Conservation (phyloP, 2,113 vertebrate genomes). For the Pollimyrus isidori region DNA sequence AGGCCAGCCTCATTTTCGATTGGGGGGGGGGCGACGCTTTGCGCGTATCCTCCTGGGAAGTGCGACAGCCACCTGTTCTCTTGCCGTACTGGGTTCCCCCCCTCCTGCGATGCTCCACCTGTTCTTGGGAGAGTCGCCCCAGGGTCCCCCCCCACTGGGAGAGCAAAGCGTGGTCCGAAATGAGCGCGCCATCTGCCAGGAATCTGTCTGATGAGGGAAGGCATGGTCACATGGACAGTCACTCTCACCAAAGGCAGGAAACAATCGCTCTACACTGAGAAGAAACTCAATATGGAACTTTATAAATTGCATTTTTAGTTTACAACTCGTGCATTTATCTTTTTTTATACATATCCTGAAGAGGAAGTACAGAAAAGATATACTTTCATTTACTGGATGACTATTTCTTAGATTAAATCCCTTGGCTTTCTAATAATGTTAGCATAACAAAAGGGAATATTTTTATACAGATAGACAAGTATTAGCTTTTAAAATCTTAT, state of each 20-base stretch:
- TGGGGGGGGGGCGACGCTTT: not conserved
- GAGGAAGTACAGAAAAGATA: not conserved
- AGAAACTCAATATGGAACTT: not conserved
- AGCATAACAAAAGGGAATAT: not conserved
- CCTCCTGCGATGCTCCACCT: conserved; percentile 24
- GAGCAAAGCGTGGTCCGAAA: conserved; percentile 21
- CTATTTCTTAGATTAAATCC: not conserved
- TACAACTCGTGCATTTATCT: not conserved
- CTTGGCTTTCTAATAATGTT: not conserved
- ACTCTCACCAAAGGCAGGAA: not conserved
- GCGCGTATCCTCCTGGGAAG: not conserved
- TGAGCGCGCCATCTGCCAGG: conserved; percentile 29
- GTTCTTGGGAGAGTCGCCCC: conserved; percentile 21
- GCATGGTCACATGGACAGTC: too few species aligned
- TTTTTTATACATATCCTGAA: not conserved
- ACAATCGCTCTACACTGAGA: not conserved
- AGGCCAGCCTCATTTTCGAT: not conserved
- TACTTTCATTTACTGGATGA: not conserved
- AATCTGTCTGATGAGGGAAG: conserved; percentile 31
- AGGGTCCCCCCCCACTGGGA: not conserved
- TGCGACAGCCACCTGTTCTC: conserved; percentile 25
- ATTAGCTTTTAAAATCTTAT: not conserved
- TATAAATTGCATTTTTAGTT: not conserved
- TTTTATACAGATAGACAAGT: not conserved
- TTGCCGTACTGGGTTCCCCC: not conserved